These are phyloP conservation scores for Tetraneura akinire DNA, from an alignment of 1,140 invertebrate species.

Conservation along the genomic window DNA sequence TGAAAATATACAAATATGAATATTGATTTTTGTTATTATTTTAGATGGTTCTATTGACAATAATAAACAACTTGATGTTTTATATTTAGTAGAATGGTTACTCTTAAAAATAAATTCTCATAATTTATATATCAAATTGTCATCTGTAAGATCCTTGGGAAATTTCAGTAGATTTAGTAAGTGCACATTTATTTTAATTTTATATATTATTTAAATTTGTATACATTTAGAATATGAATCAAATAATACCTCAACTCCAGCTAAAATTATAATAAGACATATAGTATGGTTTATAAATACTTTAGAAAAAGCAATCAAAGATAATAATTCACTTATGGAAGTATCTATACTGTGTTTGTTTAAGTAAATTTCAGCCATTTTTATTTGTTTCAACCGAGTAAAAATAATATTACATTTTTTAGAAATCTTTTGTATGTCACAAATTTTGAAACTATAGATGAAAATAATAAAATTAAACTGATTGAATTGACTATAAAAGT, in stretches of 20 bases:
- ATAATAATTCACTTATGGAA: constrained; percentile 20
- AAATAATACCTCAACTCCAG: not conserved
- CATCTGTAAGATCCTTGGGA: constrained; percentile 15
- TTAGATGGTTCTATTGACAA: constrained; percentile 10
- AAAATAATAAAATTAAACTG: constrained; percentile 6
- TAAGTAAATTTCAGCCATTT: constrained; percentile 10
- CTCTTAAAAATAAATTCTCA: constrained; percentile 32
- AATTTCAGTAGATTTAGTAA: constrained; percentile 41
- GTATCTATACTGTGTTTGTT: constrained; percentile 39
- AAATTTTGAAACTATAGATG: constrained; percentile 12
- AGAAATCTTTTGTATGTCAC: constrained; percentile 37
- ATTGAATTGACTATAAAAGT: constrained; percentile 14
- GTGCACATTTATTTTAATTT: not conserved
- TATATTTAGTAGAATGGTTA: constrained; percentile 47
- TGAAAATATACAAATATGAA: too few relatives aligned
- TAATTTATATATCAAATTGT: constrained; percentile 31
- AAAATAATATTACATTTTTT: not conserved
- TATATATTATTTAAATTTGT: not conserved
- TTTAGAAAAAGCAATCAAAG: not conserved
- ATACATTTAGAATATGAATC: constrained; percentile 8
- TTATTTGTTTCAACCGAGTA: not conserved
- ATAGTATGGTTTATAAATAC: constrained; percentile 34
- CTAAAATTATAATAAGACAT: not conserved
- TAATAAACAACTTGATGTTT: not conserved
- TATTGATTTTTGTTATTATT: too few relatives aligned